A percentile compares a stretch with the other conserved stretches of the same genome.
phyloP scores from a whole-genome alignment of 2,113 vertebrate genomes.

The Vimba vimba region DNA sequence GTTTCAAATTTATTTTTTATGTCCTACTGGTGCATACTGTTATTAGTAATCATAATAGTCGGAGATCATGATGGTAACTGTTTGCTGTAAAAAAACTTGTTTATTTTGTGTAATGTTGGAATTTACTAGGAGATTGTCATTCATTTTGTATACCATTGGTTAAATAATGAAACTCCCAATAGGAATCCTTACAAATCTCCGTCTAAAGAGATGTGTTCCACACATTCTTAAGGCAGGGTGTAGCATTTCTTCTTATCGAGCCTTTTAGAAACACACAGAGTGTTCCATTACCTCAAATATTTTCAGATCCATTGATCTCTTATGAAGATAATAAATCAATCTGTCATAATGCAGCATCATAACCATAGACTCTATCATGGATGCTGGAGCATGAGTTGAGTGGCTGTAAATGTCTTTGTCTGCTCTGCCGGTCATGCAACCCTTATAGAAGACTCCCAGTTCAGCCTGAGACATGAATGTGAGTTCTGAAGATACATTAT shows the following conservation, averaged over 20 bases:
- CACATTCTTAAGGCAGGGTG: not conserved
- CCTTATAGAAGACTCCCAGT: not conserved
- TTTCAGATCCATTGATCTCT: not conserved
- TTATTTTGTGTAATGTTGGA: not conserved
- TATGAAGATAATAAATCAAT: not conserved
- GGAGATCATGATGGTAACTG: not conserved
- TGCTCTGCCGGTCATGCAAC: not conserved
- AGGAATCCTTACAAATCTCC: not conserved
- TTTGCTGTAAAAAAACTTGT: not conserved
- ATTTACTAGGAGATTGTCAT: not conserved
- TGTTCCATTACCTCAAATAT: conserved; percentile 39
- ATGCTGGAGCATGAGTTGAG: not conserved
- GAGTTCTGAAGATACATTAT: conserved; percentile 39
- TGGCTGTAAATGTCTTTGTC: conserved; percentile 29
- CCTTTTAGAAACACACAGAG: conserved; percentile 14
- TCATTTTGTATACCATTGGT: not conserved
- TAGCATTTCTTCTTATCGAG: not conserved
- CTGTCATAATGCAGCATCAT: conserved; percentile 34
- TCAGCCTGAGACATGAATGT: not conserved
- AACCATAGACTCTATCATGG: not conserved
- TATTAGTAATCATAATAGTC: not conserved
- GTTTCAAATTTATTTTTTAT: not conserved
- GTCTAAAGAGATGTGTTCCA: not conserved
- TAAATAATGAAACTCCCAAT: not conserved
- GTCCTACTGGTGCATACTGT: not conserved